These are phyloP conservation scores for Pseudopipra pipra DNA, from an alignment of 2,113 vertebrate genomes.

Conservation along the genomic window DNA sequence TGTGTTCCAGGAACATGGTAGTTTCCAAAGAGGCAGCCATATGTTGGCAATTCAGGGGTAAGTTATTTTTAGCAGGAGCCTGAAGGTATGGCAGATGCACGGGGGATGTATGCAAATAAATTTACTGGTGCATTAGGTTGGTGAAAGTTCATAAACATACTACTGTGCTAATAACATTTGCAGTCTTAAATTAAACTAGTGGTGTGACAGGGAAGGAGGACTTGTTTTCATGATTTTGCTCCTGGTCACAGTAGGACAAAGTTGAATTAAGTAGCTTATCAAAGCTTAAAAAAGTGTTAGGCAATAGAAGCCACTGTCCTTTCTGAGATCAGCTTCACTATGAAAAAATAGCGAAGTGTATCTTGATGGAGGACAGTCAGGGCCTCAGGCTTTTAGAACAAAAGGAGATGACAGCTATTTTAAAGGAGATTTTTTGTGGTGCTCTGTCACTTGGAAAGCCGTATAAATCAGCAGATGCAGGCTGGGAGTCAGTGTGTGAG, in stretches of 20 bases:
- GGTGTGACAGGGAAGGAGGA: not conserved
- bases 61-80: not conserved
- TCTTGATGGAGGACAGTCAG: not conserved
- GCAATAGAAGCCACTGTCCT: not conserved
- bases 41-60: not conserved
- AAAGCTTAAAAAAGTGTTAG: not conserved
- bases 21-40: not conserved
- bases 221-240: not conserved
- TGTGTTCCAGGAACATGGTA: not conserved
- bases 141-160: not conserved
- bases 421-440: not conserved
- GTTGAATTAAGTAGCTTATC: not conserved
- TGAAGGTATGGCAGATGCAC: not conserved
- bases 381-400: not conserved
- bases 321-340: not conserved
- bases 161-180: not conserved
- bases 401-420: not conserved
- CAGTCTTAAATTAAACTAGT: not conserved
- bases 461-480: not conserved
- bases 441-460: not conserved
- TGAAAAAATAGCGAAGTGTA: not conserved
- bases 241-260: not conserved
- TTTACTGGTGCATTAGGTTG: not conserved
- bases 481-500: not conserved
- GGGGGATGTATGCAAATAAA: not conserved